These are phyloP conservation scores for Eupithecia subumbrata DNA, from an alignment of 2,888 invertebrate genomes.

Conservation along the genomic window DNA sequence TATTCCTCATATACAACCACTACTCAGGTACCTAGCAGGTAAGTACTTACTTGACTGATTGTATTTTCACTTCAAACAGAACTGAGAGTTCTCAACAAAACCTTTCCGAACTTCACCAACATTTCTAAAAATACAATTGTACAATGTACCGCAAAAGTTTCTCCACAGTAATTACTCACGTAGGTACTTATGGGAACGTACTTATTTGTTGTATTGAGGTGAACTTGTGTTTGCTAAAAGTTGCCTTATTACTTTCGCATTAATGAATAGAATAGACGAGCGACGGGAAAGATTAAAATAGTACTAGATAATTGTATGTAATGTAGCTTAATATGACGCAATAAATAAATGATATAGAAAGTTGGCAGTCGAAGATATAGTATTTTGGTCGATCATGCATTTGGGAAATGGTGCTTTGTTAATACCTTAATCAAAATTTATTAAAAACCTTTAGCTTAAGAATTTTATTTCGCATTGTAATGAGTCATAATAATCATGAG, in stretches of 20 bases:
- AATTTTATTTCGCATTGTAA: no score
- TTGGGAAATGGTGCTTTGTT: no score
- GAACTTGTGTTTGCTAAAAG: constrained; percentile 2
- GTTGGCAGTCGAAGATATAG: no score
- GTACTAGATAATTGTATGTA: no score
- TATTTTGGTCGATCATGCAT: no score
- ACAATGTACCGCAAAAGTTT: constrained; percentile 13
- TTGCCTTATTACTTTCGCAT: background rate
- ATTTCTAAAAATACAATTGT: constrained; percentile 17
- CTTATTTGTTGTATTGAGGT: background rate
- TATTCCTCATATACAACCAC: background rate
- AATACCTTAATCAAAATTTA: no score
- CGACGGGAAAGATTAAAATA: no score
- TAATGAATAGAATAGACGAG: background rate
- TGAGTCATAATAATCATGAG: no score
- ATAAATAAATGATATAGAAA: no score
- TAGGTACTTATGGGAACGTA: background rate
- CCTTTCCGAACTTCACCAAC: constrained; percentile 7
- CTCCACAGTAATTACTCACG: constrained; percentile 17
- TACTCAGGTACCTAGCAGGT: background rate
- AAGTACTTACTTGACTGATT: background rate
- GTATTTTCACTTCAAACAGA: constrained; percentile 7
- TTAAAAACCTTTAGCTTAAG: no score
- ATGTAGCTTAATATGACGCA: no score
- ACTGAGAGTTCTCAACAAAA: background rate